phyloP scores from a whole-genome alignment of 2,797 vertebrate genomes.

The Ptychobarbus kaznakovi region DNA sequence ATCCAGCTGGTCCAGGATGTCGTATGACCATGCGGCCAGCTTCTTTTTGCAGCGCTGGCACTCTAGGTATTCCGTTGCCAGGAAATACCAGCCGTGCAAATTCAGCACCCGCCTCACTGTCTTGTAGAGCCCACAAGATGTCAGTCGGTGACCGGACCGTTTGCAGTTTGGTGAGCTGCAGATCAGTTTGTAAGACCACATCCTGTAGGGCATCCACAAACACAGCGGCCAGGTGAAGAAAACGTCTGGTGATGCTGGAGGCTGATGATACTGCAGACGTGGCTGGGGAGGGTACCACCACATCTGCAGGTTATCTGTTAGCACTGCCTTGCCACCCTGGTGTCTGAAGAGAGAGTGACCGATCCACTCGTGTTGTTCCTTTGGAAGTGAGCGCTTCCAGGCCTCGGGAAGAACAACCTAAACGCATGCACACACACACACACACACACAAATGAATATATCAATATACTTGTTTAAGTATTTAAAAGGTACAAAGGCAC shows the following conservation, averaged over 20 bases:
- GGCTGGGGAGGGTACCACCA: background rate
- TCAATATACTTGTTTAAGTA: background rate
- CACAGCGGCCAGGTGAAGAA: slow-evolving; percentile 2
- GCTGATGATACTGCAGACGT: background rate
- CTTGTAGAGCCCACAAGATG: slow-evolving; percentile 12
- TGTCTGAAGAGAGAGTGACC: background rate
- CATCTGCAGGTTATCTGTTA: too few relatives aligned
- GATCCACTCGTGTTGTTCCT: background rate
- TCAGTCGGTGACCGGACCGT: background rate
- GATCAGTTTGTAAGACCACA: background rate
- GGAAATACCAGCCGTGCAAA: background rate
- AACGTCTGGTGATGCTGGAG: background rate
- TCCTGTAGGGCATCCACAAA: slow-evolving; percentile 24
- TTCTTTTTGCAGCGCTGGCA: background rate
- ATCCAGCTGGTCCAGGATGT: background rate
- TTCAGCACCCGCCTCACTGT: slow-evolving; percentile 14
- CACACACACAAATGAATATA: background rate
- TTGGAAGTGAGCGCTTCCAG: background rate
- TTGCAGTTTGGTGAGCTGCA: slow-evolving; percentile 6
- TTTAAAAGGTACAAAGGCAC: background rate
- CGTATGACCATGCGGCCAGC: background rate
- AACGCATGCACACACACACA: too few relatives aligned
- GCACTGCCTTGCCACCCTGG: background rate
- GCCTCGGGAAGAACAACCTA: background rate
- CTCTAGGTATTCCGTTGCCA: background rate